Evolutionary conservation across 30 jellyfish, hydroid and myxozoan species (phyloP).

Genomic region (Mastigias papua): DNA sequence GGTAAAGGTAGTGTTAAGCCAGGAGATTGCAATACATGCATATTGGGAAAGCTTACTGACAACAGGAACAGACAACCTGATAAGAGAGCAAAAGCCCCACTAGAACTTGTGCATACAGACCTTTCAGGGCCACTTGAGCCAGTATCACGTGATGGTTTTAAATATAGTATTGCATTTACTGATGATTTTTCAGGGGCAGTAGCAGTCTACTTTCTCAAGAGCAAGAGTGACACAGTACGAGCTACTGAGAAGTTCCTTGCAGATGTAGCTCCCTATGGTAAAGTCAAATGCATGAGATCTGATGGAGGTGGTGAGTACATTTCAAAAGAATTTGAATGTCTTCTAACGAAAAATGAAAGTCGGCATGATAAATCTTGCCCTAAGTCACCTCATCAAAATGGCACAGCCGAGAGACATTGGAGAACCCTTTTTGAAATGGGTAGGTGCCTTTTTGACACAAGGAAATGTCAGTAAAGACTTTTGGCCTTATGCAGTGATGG

Average conservation of each 20-base stretch:
- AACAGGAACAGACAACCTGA: conserved; percentile 29
- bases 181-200: conserved; percentile 59
- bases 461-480: conserved; percentile 52
- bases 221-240: conserved; percentile 44
- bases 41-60: conserved; percentile 26
- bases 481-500: conserved; percentile 86
- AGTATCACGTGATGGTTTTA: conserved; percentile 38
- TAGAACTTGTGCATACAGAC: conserved; percentile 46
- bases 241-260: conserved; percentile 66
- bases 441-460: conserved; percentile 62
- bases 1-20: conserved; percentile 19
- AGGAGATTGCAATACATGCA: conserved; percentile 51
- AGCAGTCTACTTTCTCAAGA: conserved; percentile 13
- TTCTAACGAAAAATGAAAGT: conserved; percentile 26
- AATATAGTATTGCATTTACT: conserved; percentile 32
- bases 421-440: conserved; percentile 85
- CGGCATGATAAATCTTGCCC: conserved; percentile 71
- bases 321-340: conserved; percentile 39
- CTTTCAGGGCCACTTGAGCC: conserved; percentile 68
- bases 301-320: conserved; percentile 65
- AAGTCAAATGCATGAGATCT: conserved; percentile 46
- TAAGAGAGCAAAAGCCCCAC: conserved; percentile 36
- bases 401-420: conserved; percentile 89
- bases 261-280: conserved; percentile 76
- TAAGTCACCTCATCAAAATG: conserved; percentile 87